Base-by-base conservation (phyloP, 1,140 invertebrate genomes). In the roundworm (Caenorhabditis elegans) region DNA sequence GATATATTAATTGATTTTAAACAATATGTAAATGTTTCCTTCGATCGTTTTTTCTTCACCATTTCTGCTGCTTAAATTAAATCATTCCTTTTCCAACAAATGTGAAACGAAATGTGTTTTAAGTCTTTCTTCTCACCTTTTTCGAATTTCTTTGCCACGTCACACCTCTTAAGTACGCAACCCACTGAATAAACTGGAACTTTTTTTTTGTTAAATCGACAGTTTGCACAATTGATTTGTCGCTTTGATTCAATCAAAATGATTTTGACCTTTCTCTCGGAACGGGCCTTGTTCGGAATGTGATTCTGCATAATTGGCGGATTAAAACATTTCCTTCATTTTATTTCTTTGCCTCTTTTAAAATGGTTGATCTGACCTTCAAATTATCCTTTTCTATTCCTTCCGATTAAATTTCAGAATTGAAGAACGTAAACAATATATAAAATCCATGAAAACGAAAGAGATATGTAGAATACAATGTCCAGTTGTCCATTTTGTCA, bases 151-250 rank as follows among this genome's bases (percentile, higher is more conserved):
- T 60, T 28, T 60, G 53, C 53, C 28, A 70, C 60, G 60, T 70
- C 60, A 70, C 60, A 70, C 60, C 8, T 53, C 34, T 43, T 43
- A 43, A 70, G 60, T 22, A 39, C 31, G 15, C n/a, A 39, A 26
- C 15, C 39, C 6, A 43, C 39, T 8, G 39, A 5, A 15, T n/a
- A 15, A 60, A 60, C 53, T 60, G 53, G 53, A 60, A 60, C 34
- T 11, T 31, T 34, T 34, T 15, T 60, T 22, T 15, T 70, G n/a
- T n/a, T n/a, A n/a, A n/a, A n/a, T n/a, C n/a, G n/a, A n/a, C n/a
- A 70, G 60, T 70, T 70, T 70, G 60, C 60, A 70, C 60, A 70
- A 70, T 34, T 70, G 60, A 70, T 70, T 70, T 70, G 60, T 39
- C 34, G n/a, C 19, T 26, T 70, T 22, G 31, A 39, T 31, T 70